Percentiles rank a stretch among this genome's conserved stretches.
Evolutionary conservation across 2,888 invertebrate species (phyloP).

Genomic region (Antheraea yamamai): DNA sequence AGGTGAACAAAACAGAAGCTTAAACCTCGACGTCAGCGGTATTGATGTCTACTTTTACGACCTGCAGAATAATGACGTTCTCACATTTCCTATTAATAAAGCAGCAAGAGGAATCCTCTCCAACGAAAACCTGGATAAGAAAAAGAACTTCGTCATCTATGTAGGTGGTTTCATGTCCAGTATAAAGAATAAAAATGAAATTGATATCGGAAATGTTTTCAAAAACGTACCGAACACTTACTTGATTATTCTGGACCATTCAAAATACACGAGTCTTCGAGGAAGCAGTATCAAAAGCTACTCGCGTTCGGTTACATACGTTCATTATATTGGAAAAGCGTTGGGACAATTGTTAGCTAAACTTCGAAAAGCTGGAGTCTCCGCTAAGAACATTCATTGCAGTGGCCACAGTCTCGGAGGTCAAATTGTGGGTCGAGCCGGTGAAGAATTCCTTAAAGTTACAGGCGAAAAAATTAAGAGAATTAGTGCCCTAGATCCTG

Average conservation of each 20-base stretch:
- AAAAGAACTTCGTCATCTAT: conserved; percentile 60
- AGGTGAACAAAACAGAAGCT: conserved; percentile 58
- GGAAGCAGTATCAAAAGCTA: conserved; percentile 63
- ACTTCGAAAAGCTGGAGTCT: conserved; percentile 54
- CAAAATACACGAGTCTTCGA: conserved; percentile 64
- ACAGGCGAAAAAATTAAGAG: conserved; percentile 60
- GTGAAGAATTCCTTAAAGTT: conserved; percentile 51
- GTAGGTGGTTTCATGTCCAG: conserved; percentile 68
- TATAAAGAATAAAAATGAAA: conserved; percentile 63
- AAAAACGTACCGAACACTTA: conserved; percentile 62
- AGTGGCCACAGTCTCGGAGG: conserved; percentile 73
- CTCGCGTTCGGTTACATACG: conserved; percentile 66
- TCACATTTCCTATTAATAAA: conserved; percentile 49
- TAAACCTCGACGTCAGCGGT: conserved; percentile 60
- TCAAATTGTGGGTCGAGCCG: conserved; percentile 66
- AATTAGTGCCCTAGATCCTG: conserved; percentile 71
- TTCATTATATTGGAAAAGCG: conserved; percentile 67
- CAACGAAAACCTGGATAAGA: conserved; percentile 50
- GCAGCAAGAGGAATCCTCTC: conserved; percentile 60
- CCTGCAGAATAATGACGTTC: conserved; percentile 48
- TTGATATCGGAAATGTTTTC: conserved; percentile 61
- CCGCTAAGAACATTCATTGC: conserved; percentile 63
- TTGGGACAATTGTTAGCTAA: conserved; percentile 56
- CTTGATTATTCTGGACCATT: conserved; percentile 71
- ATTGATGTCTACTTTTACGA: conserved; percentile 65